Evolutionary conservation across 2,888 invertebrate genomes (phyloP).

Genomic region (Erebia ligea): DNA sequence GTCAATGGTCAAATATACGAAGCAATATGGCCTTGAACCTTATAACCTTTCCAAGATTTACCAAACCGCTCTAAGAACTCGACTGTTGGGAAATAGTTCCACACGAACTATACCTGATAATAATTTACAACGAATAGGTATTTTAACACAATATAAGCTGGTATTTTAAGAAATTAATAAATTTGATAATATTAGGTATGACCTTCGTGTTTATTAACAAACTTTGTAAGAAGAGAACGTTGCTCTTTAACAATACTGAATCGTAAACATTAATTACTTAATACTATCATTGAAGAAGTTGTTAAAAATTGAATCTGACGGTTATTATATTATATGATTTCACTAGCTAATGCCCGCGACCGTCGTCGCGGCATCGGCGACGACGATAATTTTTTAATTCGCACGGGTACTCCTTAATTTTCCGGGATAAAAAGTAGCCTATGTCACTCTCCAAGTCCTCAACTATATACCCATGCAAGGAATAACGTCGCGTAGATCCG

Average conservation of each 20-base stretch:
- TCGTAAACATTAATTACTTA: conserved; percentile 2
- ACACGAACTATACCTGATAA: conserved; percentile 19
- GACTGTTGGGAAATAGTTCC: conserved; percentile 37
- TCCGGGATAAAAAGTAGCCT: too few species aligned
- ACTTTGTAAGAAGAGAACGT: conserved; percentile 8
- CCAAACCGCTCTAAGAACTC: conserved; percentile 40
- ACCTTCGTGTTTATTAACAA: conserved; percentile 15
- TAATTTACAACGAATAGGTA: conserved; percentile 5
- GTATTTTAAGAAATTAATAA: conserved; percentile 19
- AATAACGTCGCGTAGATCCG: too few species aligned
- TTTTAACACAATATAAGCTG: conserved; percentile 21
- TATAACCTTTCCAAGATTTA: conserved; percentile 41
- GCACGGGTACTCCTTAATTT: too few species aligned
- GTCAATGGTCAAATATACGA: conserved; percentile 39
- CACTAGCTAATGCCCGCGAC: too few species aligned
- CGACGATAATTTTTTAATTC: too few species aligned
- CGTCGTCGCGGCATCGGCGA: too few species aligned
- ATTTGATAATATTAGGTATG: conserved; percentile 5
- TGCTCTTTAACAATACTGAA: neutral
- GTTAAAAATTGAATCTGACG: too few species aligned
- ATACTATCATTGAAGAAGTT: neutral
- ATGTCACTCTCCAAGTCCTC: too few species aligned
- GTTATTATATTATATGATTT: too few species aligned
- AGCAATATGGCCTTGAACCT: conserved; percentile 44
- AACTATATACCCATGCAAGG: too few species aligned